Evolutionary conservation across 2,888 invertebrate genomes (phyloP).

Genomic region (Hydroisotoma schaefferi): DNA sequence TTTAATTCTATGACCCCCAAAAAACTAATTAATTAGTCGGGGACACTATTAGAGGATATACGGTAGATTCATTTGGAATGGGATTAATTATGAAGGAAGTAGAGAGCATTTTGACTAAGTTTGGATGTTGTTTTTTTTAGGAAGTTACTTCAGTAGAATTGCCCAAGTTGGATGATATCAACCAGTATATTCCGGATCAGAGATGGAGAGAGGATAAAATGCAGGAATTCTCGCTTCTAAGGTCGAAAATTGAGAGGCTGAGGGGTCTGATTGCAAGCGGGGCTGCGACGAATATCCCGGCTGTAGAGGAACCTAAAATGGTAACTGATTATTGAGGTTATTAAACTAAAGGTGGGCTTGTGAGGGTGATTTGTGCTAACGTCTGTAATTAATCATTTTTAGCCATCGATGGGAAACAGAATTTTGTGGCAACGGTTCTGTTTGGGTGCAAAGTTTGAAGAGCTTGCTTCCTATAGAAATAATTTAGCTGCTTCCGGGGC

Average conservation of each 20-base stretch:
- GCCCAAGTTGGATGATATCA: background rate
- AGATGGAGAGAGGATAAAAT: slow-evolving; percentile 17
- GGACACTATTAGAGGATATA: background rate
- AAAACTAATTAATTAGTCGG: too few relatives aligned
- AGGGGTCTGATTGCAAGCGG: slow-evolving; percentile 15
- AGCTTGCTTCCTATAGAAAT: background rate
- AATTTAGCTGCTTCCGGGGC: background rate
- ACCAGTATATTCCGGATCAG: slow-evolving; percentile 13
- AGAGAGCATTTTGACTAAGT: background rate
- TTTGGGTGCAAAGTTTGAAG: slow-evolving; percentile 12
- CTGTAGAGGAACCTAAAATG: slow-evolving; percentile 4
- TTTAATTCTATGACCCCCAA: too few relatives aligned
- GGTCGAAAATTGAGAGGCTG: slow-evolving; percentile 20
- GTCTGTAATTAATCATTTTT: too few relatives aligned
- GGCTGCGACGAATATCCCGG: background rate
- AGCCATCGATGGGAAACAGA: slow-evolving; percentile 4
- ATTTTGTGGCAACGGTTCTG: slow-evolving; percentile 9
- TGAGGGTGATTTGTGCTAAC: too few relatives aligned
- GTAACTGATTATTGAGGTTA: too few relatives aligned
- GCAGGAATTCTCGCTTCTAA: slow-evolving; percentile 15
- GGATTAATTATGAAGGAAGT: background rate
- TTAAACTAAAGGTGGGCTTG: too few relatives aligned
- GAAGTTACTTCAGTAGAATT: background rate
- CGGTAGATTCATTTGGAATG: background rate
- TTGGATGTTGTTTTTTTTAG: slow-evolving; percentile 2